These are phyloP conservation scores for Caenorhabditis macrosperma DNA, from an alignment of 2,888 invertebrate genomes.

Conservation along the genomic window DNA sequence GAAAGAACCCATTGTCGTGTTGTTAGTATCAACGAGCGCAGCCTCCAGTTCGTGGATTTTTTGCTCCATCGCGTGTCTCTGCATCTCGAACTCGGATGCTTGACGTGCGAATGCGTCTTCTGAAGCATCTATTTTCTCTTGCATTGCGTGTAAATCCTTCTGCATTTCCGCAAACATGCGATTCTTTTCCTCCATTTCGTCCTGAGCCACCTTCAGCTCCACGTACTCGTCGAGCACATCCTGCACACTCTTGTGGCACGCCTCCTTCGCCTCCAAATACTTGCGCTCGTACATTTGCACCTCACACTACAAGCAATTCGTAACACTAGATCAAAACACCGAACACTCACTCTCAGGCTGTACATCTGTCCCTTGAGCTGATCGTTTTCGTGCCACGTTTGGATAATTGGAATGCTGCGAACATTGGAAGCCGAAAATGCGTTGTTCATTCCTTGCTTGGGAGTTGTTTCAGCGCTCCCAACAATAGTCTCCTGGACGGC, in stretches of 20 bases:
- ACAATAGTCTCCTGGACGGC: background rate
- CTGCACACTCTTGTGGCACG: conserved; percentile 35
- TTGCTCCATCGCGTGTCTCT: conserved; percentile 16
- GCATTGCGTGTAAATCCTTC: background rate
- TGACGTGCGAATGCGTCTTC: conserved; percentile 1
- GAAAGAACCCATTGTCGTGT: conserved; percentile 30
- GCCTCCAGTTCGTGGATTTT: conserved; percentile 24
- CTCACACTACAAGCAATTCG: conserved; percentile 22
- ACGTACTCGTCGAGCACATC: conserved; percentile 55
- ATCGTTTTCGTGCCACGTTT: conserved; percentile 56
- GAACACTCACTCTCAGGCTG: conserved; percentile 28
- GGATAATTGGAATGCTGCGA: conserved; percentile 43
- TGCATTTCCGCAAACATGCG: background rate
- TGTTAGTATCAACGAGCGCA: conserved; percentile 9
- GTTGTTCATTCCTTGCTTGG: background rate
- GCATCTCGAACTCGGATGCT: background rate
- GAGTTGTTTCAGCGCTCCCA: background rate
- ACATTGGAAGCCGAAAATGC: conserved; percentile 24
- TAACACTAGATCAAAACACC: background rate
- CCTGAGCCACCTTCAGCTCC: conserved; percentile 34
- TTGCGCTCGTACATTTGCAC: conserved; percentile 41
- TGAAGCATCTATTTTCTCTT: conserved; percentile 6
- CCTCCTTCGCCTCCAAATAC: conserved; percentile 35
- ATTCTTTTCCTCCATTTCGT: conserved; percentile 18
- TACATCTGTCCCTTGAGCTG: conserved; percentile 42